Evolutionary conservation across 2,888 invertebrate species (phyloP).

Genomic region (Apotomis capreana): DNA sequence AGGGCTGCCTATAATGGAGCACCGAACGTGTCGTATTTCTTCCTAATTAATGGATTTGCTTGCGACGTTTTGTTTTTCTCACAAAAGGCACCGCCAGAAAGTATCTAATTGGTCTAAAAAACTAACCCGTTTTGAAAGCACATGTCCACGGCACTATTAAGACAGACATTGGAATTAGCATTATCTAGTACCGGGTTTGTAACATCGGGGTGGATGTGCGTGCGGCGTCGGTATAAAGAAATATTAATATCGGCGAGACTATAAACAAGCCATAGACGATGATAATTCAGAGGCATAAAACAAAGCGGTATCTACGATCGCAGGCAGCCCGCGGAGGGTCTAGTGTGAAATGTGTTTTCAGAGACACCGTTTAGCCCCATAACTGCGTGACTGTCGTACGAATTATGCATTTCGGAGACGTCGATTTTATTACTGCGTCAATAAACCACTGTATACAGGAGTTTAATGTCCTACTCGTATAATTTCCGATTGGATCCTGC

Average conservation of each 20-base stretch:
- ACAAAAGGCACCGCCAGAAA: slow-evolving; percentile 73
- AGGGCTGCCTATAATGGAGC: slow-evolving; percentile 76
- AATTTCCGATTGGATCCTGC: slow-evolving; percentile 73
- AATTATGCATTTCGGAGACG: slow-evolving; percentile 82
- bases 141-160: slow-evolving; percentile 33
- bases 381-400: slow-evolving; percentile 81
- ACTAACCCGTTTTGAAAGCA: slow-evolving; percentile 34
- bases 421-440: slow-evolving; percentile 82
- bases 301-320: slow-evolving; percentile 79
- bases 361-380: slow-evolving; percentile 82
- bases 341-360: slow-evolving; percentile 82
- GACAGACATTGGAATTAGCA: slow-evolving; percentile 37
- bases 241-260: slow-evolving; percentile 75
- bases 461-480: slow-evolving; percentile 77
- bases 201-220: slow-evolving; percentile 57
- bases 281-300: slow-evolving; percentile 80
- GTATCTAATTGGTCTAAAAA: slow-evolving; percentile 48
- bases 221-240: slow-evolving; percentile 73
- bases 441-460: slow-evolving; percentile 79
- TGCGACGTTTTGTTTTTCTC: slow-evolving; percentile 67
- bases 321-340: slow-evolving; percentile 72
- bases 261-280: slow-evolving; percentile 78
- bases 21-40: slow-evolving; percentile 78
- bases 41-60: slow-evolving; percentile 81
- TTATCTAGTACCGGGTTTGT: slow-evolving; percentile 33